Base-by-base conservation (phyloP, 2,113 vertebrate genomes). In the Rhizomys pruinosus region DNA sequence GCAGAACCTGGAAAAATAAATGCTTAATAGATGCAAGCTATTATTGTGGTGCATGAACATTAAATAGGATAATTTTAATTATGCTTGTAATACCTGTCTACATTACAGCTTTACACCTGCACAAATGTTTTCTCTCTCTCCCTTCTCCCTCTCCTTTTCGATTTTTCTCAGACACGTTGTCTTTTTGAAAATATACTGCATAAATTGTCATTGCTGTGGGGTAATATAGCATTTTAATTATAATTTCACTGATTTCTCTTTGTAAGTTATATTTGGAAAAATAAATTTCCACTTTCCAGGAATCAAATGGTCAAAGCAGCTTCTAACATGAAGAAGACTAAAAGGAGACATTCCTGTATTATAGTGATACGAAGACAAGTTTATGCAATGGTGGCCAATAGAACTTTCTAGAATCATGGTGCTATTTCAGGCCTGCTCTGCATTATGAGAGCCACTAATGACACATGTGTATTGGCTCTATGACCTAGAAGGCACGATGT, bases 11-110 rank as follows among this genome's bases (percentile, higher is more conserved):
- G 57, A 61, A 92, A 94, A 87, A 52, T 88, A 42, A 44, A 44
- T 71, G 42, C 44, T 89, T 94, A 93, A 79, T 91, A 76, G 81
- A 57, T 84, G 69, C 79, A 57, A 77, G 52, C 82, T 72, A 42
- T 81, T 39, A 61, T 52, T 82, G 37, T 63, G 32, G 92, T 27
- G 89, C 57, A n/a, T 64, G 13, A 77, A 93, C 13, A 85, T 69
- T 68, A 85, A 57, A 47, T 34, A 47, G 72, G 82, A 47, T 63
- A 66, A 23, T 29, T 84, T 61, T 9, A 34, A 23, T 7, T 59
- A 13, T 57, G 71, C 66, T 89, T 93, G 61, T 27, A 88, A 90
- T 39, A 55, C 76, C 85, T 76, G 13, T 39, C 32, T 90, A 27
- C 66, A 76, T 34, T 64, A 80, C 19, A 52, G 4, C 29, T 57